Conservation (phyloP, 1,140 invertebrate species). For the Heliconius himera region DNA sequence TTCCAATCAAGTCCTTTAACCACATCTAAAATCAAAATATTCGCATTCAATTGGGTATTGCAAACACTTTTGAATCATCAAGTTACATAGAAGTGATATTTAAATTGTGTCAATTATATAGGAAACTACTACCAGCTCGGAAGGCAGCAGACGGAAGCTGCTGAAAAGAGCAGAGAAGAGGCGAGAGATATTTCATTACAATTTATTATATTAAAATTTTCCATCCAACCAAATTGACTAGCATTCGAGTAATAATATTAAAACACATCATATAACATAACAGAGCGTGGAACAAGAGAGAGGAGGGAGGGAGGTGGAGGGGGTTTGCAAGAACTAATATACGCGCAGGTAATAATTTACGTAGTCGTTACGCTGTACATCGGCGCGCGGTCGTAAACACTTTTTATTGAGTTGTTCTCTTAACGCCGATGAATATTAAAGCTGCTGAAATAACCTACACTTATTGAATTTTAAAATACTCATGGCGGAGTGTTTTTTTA, state of each 20-base stretch:
- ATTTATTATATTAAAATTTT: background rate
- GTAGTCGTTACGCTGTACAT: constrained; percentile 27
- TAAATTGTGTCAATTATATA: too few species aligned
- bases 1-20: too few species aligned
- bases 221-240: background rate
- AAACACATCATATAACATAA: constrained; percentile 6
- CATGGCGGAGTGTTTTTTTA: too few species aligned
- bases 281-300: background rate
- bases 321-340: background rate
- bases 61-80: too few species aligned
- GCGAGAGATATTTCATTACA: too few species aligned
- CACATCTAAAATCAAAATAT: too few species aligned
- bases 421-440: constrained; percentile 36
- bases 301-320: too few species aligned
- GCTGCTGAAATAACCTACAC: constrained; percentile 18
- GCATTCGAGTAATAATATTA: background rate
- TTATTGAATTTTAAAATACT: constrained; percentile 35
- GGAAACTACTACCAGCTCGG: too few species aligned
- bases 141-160: too few species aligned
- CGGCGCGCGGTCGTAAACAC: constrained; percentile 27
- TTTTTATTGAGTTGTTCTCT: constrained; percentile 27
- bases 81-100: too few species aligned
- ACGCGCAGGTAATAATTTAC: constrained; percentile 24
- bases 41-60: too few species aligned
- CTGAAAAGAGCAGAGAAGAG: too few species aligned